A percentile compares a stretch with the other conserved stretches of the same genome.
These are phyloP conservation scores for Trachelus troglodyta DNA, from an alignment of 2,888 invertebrate species.

Conservation along the genomic window DNA sequence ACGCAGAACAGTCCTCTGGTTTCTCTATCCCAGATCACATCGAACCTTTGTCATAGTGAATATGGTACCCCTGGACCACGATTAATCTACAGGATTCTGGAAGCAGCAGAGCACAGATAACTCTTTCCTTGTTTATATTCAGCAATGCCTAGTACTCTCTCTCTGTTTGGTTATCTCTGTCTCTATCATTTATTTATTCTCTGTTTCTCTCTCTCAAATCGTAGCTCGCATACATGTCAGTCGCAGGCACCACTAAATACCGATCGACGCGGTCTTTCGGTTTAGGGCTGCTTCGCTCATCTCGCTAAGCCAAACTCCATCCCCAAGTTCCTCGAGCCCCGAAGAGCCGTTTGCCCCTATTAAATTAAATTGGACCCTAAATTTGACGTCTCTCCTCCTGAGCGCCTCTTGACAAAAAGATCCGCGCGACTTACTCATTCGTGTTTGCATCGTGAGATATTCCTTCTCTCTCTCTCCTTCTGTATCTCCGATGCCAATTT, in stretches of 20 bases:
- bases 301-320: conserved; percentile 23
- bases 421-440: conserved; percentile 24
- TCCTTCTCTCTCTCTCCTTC: conserved; percentile 4
- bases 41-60: background rate
- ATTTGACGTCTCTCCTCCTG: conserved; percentile 39
- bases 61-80: background rate
- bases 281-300: conserved; percentile 10
- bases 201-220: background rate
- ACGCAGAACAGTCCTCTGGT: background rate
- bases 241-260: conserved; percentile 64
- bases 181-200: background rate
- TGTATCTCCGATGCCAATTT: background rate
- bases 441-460: conserved; percentile 17
- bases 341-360: conserved; percentile 45
- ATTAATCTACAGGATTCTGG: background rate
- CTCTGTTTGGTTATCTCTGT: background rate
- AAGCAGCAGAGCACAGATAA: background rate
- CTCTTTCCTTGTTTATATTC: background rate
- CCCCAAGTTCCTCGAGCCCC: conserved; percentile 19
- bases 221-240: conserved; percentile 54
- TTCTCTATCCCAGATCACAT: background rate
- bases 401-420: conserved; percentile 40
- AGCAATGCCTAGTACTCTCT: too few relatives aligned
- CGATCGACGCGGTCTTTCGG: conserved; percentile 54
- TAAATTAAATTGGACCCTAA: conserved; percentile 64